Base-by-base conservation (phyloP, 1,140 invertebrate species). In the Solenopsis invicta region DNA sequence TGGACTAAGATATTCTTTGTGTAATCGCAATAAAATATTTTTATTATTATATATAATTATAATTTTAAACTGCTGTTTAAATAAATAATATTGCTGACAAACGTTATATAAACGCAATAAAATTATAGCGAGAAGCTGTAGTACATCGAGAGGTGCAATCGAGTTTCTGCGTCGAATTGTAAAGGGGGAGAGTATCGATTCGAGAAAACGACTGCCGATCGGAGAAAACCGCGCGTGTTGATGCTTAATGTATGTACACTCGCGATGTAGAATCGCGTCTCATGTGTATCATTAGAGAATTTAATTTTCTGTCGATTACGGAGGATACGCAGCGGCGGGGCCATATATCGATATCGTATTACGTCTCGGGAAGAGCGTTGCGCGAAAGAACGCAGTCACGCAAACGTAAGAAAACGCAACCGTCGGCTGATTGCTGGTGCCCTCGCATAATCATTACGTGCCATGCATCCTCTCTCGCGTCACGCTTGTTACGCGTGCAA, bases 381-480 rank as follows among this genome's bases (percentile, higher is more conserved):
- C 77, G 45, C 16, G 88, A 85, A 41, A 48, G 52, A 88, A 86
- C 76, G 67, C 52, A 78, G 67, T 56, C 24, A 80, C 75, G 74
- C 66, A 18, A 84, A 59, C 50, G 59, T 75, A 72, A 52, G 66
- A 85, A 75, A 56, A 45, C 82, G 69, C 87, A 88, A 78, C 62
- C 75, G 74, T 86, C 78, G 87, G 61, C 54, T 88, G 87, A 86
- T 88, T 88, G 72, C 87, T 48, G 41, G 67, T 88, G 75, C 59
- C 50, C 78, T 89, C 88, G 88, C 88, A 78, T 91, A 90, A 92
- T 91, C 88, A 92, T 93, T 92, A 92, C 74, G 41, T 74, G 66
- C 69, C 69, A 29, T 87, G 77, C 87, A 92, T 92, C 90, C 92
- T 92, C 86, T 84, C 89, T 21, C 41, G 87, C 77, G 90, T 92